These are phyloP conservation scores for Dicrostonyx torquatus DNA, from an alignment of 2,797 vertebrate genomes.

Conservation along the genomic window DNA sequence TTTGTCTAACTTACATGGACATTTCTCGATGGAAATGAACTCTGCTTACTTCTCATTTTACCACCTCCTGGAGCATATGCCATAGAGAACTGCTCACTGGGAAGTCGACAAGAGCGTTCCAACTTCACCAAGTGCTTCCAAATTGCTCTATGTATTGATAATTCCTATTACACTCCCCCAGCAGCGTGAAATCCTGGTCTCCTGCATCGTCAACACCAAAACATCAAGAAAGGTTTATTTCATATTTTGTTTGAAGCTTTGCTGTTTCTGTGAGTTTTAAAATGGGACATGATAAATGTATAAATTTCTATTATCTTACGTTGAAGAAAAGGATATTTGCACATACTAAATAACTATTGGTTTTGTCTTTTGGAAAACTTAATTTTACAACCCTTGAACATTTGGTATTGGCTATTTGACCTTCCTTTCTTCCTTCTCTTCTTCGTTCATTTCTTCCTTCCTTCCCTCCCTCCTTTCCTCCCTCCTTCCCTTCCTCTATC, in stretches of 20 bases:
- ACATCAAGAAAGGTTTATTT: background rate
- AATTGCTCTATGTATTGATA: background rate
- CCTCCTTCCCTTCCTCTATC: no score
- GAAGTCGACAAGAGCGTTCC: background rate
- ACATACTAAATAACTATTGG: background rate
- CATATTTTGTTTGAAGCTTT: background rate
- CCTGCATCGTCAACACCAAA: background rate
- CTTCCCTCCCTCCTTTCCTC: background rate
- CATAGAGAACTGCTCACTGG: background rate
- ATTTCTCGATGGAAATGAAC: background rate
- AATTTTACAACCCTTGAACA: background rate
- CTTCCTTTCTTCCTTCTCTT: no score
- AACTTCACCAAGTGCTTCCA: background rate
- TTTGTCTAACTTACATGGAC: background rate
- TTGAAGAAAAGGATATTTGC: background rate
- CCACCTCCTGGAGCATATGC: background rate
- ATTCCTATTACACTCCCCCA: background rate
- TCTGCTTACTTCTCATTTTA: conserved; percentile 19
- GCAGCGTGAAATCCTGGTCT: background rate
- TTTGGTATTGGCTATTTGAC: background rate
- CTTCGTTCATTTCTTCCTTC: background rate
- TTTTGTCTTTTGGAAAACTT: background rate
- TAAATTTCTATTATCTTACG: background rate
- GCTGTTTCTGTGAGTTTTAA: background rate
- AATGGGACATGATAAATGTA: background rate